Conservation (phyloP, 2,113 vertebrate genomes). For the Varanus komodoensis region DNA sequence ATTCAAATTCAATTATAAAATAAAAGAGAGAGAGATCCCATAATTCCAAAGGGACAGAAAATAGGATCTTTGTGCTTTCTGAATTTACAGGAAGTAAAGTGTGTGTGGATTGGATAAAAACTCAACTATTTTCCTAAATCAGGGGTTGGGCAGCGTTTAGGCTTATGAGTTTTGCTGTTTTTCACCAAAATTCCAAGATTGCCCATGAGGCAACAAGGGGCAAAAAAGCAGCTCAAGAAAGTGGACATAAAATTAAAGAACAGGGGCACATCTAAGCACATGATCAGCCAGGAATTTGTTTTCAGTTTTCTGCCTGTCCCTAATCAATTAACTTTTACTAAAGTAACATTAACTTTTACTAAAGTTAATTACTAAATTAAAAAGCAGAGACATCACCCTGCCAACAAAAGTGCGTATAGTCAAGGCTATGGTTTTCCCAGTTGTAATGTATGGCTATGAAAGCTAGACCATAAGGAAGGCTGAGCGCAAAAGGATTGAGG, state of each 20-base stretch:
- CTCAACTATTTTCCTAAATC: constrained; percentile 55
- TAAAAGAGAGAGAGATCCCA: constrained; percentile 40
- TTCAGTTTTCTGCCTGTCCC: not conserved
- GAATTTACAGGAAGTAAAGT: constrained; percentile 50
- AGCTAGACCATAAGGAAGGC: too few relatives aligned
- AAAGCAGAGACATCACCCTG: too few relatives aligned
- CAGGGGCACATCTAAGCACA: not conserved
- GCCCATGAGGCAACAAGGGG: not conserved
- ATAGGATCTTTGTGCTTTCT: constrained; percentile 22
- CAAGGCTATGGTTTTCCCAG: too few relatives aligned
- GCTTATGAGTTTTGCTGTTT: not conserved
- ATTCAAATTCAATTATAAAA: constrained; percentile 53
- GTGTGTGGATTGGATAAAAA: constrained; percentile 31
- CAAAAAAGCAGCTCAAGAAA: not conserved
- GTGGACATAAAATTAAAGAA: not conserved
- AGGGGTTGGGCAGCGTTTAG: not conserved
- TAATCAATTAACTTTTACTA: not conserved
- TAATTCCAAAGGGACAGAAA: constrained; percentile 51
- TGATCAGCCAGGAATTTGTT: not conserved
- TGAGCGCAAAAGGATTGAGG: too few relatives aligned
- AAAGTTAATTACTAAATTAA: too few relatives aligned
- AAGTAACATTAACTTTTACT: too few relatives aligned
- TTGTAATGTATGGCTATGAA: too few relatives aligned
- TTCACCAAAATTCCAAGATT: not conserved
- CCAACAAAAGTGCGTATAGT: too few relatives aligned